Percentiles rank a stretch among this genome's conserved stretches.
These are phyloP conservation scores for Micromussa lordhowensis DNA, from an alignment of 92 coral and sea anemone genomes.

Conservation along the genomic window DNA sequence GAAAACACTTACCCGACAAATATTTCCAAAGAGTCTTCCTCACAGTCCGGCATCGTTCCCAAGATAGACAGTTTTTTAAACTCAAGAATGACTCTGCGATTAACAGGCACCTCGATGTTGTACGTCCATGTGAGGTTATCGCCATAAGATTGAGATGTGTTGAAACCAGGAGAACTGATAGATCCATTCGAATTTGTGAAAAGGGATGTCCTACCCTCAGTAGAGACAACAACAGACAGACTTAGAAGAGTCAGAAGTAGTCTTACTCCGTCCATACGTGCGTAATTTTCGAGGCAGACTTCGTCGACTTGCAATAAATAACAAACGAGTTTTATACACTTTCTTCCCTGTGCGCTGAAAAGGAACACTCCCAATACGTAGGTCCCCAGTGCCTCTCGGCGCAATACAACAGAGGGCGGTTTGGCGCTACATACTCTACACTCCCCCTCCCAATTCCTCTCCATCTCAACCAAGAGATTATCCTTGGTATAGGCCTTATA, in stretches of 20 bases:
- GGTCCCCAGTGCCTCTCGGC: too few species aligned
- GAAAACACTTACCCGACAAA: constrained; percentile 46
- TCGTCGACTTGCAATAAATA: background rate
- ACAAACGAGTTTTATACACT: too few species aligned
- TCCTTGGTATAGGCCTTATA: too few species aligned
- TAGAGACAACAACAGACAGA: background rate
- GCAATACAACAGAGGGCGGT: too few species aligned
- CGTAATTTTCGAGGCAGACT: background rate
- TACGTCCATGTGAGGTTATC: background rate
- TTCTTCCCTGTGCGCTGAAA: background rate
- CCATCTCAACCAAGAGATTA: too few species aligned
- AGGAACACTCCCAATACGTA: background rate
- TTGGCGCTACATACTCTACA: too few species aligned
- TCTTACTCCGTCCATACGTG: background rate
- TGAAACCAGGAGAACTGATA: constrained; percentile 15
- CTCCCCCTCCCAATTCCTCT: too few species aligned
- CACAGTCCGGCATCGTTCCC: constrained; percentile 65
- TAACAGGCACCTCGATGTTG: constrained; percentile 33
- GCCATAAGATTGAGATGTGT: constrained; percentile 1
- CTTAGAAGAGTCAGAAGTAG: background rate
- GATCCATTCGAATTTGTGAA: constrained; percentile 10
- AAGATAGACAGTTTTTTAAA: constrained; percentile 29
- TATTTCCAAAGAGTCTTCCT: constrained; percentile 59
- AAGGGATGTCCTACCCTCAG: background rate
- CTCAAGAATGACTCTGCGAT: constrained; percentile 38